Evolutionary conservation across 2,888 invertebrate species (phyloP).

Genomic region (Liodrosophila aerea): DNA sequence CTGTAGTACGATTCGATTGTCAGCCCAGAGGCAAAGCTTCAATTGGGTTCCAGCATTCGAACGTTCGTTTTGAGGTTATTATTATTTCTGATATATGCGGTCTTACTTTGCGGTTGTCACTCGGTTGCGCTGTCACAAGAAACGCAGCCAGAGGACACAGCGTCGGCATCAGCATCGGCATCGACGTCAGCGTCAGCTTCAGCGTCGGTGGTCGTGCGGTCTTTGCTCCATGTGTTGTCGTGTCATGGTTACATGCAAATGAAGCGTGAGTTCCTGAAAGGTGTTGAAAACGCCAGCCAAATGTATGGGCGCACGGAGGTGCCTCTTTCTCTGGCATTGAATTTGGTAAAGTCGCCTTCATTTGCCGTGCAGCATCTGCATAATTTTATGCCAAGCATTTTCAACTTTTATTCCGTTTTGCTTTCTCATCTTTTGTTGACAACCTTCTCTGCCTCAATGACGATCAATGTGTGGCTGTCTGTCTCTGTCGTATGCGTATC

Average conservation of each 20-base stretch:
- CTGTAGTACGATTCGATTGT: slow-evolving; percentile 76
- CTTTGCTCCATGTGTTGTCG: slow-evolving; percentile 44
- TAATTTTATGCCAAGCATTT: slow-evolving; percentile 72
- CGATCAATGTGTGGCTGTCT: too few species aligned
- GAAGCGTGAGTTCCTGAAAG: slow-evolving; percentile 78
- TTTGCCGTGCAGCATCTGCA: slow-evolving; percentile 52
- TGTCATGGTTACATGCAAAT: slow-evolving; percentile 77
- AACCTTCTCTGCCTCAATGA: slow-evolving; percentile 41
- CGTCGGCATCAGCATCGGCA: too few species aligned
- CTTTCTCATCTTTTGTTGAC: slow-evolving; percentile 63
- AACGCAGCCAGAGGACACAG: slow-evolving; percentile 33
- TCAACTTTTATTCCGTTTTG: slow-evolving; percentile 53
- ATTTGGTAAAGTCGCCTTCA: slow-evolving; percentile 37
- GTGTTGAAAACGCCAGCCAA: too few species aligned
- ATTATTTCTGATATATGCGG: slow-evolving; percentile 77
- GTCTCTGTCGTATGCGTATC: too few species aligned
- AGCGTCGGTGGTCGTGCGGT: slow-evolving; percentile 41
- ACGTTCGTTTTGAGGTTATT: slow-evolving; percentile 58
- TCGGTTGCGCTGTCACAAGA: slow-evolving; percentile 54
- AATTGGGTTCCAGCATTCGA: slow-evolving; percentile 35
- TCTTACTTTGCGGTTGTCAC: slow-evolving; percentile 76
- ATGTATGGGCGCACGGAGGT: slow-evolving; percentile 28
- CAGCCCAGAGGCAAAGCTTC: slow-evolving; percentile 38
- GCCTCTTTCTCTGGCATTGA: slow-evolving; percentile 49
- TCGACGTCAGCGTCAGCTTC: slow-evolving; percentile 12